Conservation (phyloP, 2,797 vertebrate genomes). For the Hozukius guyotensis region DNA sequence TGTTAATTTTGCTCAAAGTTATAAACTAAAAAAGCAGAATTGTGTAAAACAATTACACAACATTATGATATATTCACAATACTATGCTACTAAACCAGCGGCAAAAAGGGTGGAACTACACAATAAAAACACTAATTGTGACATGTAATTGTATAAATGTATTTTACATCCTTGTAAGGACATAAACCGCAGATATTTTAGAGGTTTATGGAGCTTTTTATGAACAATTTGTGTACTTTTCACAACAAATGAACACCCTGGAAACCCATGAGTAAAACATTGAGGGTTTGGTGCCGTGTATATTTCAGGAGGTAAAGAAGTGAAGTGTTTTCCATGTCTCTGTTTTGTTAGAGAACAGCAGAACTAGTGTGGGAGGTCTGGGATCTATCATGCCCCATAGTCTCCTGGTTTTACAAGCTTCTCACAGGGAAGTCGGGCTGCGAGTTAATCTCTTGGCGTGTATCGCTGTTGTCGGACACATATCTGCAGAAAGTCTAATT, state of each 20-base stretch:
- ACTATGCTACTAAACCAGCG: not conserved
- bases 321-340: slow-evolving; percentile 8
- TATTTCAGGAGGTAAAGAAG: slow-evolving; percentile 10
- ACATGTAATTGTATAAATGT: slow-evolving; percentile 20
- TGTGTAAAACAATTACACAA: not conserved
- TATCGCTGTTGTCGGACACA: slow-evolving; percentile 36
- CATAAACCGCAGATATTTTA: slow-evolving; percentile 26
- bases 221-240: slow-evolving; percentile 1
- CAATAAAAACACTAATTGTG: slow-evolving; percentile 38
- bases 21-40: not conserved
- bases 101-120: slow-evolving; percentile 25
- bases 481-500: slow-evolving; percentile 19
- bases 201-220: slow-evolving; percentile 45
- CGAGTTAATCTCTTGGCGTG: slow-evolving; percentile 41
- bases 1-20: not conserved
- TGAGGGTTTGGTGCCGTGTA: not conserved
- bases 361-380: slow-evolving; percentile 41
- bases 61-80: not conserved
- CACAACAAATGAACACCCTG: slow-evolving; percentile 4
- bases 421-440: slow-evolving; percentile 32
- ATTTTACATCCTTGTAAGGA: slow-evolving; percentile 21
- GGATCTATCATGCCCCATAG: slow-evolving; percentile 38
- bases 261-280: not conserved
- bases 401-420: slow-evolving; percentile 58
- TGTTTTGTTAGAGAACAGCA: slow-evolving; percentile 7